phyloP scores from a whole-genome alignment of 2,113 vertebrate species.

The rat (Rattus norvegicus) region GRCr8 NC_086023.1:145373001-145373500 shows the following conservation, averaged over 20 bases:
- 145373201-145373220: not conserved
- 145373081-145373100: not conserved
- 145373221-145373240: not conserved
- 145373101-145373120: not conserved
- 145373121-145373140: not conserved
- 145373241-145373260: too few relatives aligned
- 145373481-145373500: slow-evolving; percentile 64
- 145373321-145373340: not conserved
- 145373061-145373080: not conserved
- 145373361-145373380: slow-evolving; percentile 41
- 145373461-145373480: slow-evolving; percentile 28
- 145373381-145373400: slow-evolving; percentile 55
- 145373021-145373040: not conserved
- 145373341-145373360: slow-evolving; percentile 41
- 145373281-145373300: not conserved
- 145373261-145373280: not conserved
- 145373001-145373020: not conserved
- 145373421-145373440: slow-evolving; percentile 28
- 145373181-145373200: not conserved
- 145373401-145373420: slow-evolving; percentile 47
- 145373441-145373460: slow-evolving; percentile 60
- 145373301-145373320: not conserved
- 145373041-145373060: not conserved
- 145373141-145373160: not conserved
- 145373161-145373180: not conserved